Evolutionary conservation across 2,888 invertebrate genomes (phyloP), one percentile per base, ranked within the genome.

Genomic region (Theretra japonica): DNA sequence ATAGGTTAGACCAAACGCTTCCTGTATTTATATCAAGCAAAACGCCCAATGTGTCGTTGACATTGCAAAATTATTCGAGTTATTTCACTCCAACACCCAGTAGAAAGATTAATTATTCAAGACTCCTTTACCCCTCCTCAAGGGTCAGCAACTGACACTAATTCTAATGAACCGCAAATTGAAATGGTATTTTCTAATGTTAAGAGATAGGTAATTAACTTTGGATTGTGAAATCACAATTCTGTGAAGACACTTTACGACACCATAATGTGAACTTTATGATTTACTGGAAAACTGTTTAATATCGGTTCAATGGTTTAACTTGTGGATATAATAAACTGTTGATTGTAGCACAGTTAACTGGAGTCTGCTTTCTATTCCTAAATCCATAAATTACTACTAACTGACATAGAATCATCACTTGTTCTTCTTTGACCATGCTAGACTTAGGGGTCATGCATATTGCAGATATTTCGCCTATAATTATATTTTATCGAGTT

Each of bases 211-310:
- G 53, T 28, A 56, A 56, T 56, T 69, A 59, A 60, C 56, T 69
- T 56, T 28, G 28, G 48, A 23, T 65, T 65, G 48, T 48, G 65
- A 23, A 70, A 70, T 62, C 59, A 53, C 72, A 59, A 65, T 48
- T 65, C 65, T 7, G 23, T 65, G 48, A 23, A 65, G 48, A 48
- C 23, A 48, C 23, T 65, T 65, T 65, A 65, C 41, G 65, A 48
- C 48, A 23, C 65, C 48, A 48, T 65, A 65, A 65, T 65, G 41
- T 48, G 48, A 41, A 41, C 41, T 65, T 65, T 65, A 65, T 65
- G 65, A 65, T 65, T 65, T 65, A 23, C 48, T 48, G 17, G 65
- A 23, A 65, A 65, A 48, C 48, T 48, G 21, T 62, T 65, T 65
- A 48, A 48, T 48, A 65, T 65, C 65, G 62, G 33, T 11, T n/a